Conservation (phyloP, 1,140 invertebrate species). For the Camponotus vicinus region DNA sequence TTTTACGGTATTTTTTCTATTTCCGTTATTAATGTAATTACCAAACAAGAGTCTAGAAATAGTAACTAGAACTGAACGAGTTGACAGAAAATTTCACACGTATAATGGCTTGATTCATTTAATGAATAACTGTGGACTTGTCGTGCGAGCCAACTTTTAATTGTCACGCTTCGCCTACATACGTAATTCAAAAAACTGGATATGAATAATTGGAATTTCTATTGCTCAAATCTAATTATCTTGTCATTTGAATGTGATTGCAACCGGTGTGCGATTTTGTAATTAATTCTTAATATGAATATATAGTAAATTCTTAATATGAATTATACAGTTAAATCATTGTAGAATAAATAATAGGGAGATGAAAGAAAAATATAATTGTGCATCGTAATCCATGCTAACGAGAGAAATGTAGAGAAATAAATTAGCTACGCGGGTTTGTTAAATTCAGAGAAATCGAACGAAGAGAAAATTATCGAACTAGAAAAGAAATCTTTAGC, state of each 20-base stretch:
- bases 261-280: not conserved
- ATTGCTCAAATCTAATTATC: not conserved
- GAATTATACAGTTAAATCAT: no score
- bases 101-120: slow-evolving; percentile 8
- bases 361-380: not conserved
- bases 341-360: no score
- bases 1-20: not conserved
- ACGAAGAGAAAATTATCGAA: slow-evolving; percentile 15
- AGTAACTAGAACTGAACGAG: not conserved
- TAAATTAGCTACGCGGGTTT: not conserved
- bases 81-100: not conserved
- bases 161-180: not conserved
- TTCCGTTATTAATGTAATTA: not conserved
- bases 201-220: not conserved
- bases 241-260: not conserved
- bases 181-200: not conserved
- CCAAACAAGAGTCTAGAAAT: not conserved
- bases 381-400: not conserved
- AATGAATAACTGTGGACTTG: not conserved
- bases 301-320: not conserved
- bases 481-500: not conserved
- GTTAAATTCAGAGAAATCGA: slow-evolving; percentile 17
- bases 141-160: slow-evolving; percentile 3
- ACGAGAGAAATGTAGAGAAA: not conserved
- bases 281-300: not conserved